These are phyloP conservation scores for Heteronetta atricapilla DNA, from an alignment of 2,113 vertebrate genomes.

Conservation along the genomic window DNA sequence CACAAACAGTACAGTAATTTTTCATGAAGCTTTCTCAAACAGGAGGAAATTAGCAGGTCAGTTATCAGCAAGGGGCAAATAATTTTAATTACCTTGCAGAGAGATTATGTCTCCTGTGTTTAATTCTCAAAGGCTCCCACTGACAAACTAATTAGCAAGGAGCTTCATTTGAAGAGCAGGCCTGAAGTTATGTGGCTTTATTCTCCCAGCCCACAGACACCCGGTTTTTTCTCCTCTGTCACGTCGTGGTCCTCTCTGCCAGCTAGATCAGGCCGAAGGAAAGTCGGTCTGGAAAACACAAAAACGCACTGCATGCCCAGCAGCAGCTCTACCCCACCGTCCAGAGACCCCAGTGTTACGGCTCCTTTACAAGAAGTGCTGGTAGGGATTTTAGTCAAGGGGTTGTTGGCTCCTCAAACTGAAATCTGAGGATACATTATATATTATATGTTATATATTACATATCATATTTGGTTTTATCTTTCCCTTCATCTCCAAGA, in stretches of 20 bases:
- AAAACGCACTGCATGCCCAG: background rate
- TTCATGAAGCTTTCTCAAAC: constrained; percentile 17
- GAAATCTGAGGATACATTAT: background rate
- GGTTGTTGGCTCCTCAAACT: background rate
- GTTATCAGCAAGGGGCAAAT: constrained; percentile 50
- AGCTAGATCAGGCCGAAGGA: background rate
- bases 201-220: background rate
- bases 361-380: background rate
- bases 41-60: background rate
- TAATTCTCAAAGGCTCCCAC: constrained; percentile 3
- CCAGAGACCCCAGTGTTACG: background rate
- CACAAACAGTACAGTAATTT: background rate
- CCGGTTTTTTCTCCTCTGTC: background rate
- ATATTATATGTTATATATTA: background rate
- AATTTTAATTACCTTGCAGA: constrained; percentile 54
- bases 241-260: background rate
- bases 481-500: background rate
- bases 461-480: background rate
- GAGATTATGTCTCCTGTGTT: background rate
- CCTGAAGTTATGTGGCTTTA: background rate
- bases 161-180: background rate
- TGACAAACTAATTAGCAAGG: constrained; percentile 45
- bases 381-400: background rate
- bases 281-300: background rate
- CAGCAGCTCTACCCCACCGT: background rate